These are phyloP conservation scores for Synergus japonicus DNA, from an alignment of 2,888 invertebrate genomes.

Conservation along the genomic window DNA sequence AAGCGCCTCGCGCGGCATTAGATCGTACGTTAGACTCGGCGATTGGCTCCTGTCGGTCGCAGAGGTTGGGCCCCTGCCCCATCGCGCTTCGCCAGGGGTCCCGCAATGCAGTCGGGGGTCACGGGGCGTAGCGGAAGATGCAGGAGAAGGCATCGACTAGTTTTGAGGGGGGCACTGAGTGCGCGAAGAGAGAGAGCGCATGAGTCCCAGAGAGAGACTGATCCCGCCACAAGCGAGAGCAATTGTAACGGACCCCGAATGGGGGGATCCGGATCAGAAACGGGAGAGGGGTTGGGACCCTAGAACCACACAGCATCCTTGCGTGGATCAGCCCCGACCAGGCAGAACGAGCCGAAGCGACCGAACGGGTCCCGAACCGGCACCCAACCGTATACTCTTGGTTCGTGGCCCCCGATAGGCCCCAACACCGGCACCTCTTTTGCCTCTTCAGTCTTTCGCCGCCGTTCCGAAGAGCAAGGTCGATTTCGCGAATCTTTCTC, in stretches of 20 bases:
- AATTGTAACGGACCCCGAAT: slow-evolving; percentile 36
- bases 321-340: slow-evolving; percentile 59
- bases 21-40: slow-evolving; percentile 73
- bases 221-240: slow-evolving; percentile 14
- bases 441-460: slow-evolving; percentile 74
- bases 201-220: slow-evolving; percentile 33
- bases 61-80: slow-evolving; percentile 73
- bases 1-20: slow-evolving; percentile 63
- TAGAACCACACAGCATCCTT: slow-evolving; percentile 63
- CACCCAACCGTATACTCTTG: slow-evolving; percentile 58
- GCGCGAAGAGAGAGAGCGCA: slow-evolving; percentile 43
- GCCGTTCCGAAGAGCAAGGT: slow-evolving; percentile 71
- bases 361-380: slow-evolving; percentile 70
- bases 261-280: slow-evolving; percentile 47
- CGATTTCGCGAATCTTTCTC: slow-evolving; percentile 45
- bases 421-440: slow-evolving; percentile 65
- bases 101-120: slow-evolving; percentile 63
- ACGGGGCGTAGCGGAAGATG: slow-evolving; percentile 59
- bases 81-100: slow-evolving; percentile 57
- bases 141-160: slow-evolving; percentile 50
- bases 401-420: slow-evolving; percentile 61
- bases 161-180: slow-evolving; percentile 49
- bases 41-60: slow-evolving; percentile 72
- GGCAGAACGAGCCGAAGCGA: slow-evolving; percentile 66
- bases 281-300: slow-evolving; percentile 58